Percentiles rank a stretch among this genome's conserved stretches.
These are phyloP conservation scores for Horisme vitalbata DNA, from an alignment of 2,888 invertebrate species.

Conservation along the genomic window DNA sequence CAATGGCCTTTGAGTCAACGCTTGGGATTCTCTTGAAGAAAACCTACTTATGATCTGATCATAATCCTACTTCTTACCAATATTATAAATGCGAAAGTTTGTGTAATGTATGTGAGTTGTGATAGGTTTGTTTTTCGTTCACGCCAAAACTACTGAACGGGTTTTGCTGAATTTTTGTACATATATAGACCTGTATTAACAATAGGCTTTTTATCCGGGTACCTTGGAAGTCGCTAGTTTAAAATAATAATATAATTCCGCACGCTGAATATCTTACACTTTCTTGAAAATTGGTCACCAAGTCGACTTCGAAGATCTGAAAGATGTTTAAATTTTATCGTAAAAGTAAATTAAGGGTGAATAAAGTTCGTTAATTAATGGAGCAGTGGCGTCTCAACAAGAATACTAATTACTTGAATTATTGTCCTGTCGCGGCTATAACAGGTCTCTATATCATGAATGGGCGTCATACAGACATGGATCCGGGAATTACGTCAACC, in stretches of 20 bases:
- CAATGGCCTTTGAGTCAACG: background rate
- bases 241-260: too few species aligned
- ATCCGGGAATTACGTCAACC: conserved; percentile 21
- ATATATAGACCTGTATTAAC: too few species aligned
- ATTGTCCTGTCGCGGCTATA: conserved; percentile 42
- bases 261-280: conserved; percentile 16
- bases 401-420: conserved; percentile 66
- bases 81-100: too few species aligned
- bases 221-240: too few species aligned
- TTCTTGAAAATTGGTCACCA: conserved; percentile 28
- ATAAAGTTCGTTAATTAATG: conserved; percentile 68
- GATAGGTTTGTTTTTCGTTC: too few species aligned
- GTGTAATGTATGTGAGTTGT: too few species aligned
- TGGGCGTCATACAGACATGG: conserved; percentile 16
- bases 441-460: conserved; percentile 23
- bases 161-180: too few species aligned
- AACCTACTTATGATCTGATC: background rate
- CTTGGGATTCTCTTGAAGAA: background rate
- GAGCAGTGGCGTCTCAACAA: conserved; percentile 51
- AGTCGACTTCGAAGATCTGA: conserved; percentile 43
- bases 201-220: too few species aligned
- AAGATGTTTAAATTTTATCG: conserved; percentile 57
- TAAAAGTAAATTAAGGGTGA: conserved; percentile 55
- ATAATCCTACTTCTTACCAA: too few species aligned
- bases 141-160: too few species aligned